These are phyloP conservation scores for Myrmophylax atrothorax DNA, from an alignment of 2,113 vertebrate genomes.

Conservation along the genomic window DNA sequence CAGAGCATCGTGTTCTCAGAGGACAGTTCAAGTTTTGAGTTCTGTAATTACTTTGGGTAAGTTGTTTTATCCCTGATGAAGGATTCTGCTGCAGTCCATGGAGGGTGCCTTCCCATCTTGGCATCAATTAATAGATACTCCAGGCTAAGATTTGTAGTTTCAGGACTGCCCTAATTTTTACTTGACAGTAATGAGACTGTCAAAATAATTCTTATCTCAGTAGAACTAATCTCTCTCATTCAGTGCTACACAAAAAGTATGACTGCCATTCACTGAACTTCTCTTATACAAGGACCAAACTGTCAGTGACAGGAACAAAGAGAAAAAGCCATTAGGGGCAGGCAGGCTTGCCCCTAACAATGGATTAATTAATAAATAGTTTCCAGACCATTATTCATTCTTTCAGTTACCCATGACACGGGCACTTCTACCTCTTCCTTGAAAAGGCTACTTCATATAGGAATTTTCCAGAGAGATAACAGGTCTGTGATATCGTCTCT, in stretches of 20 bases:
- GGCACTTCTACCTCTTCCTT: background rate
- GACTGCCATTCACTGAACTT: background rate
- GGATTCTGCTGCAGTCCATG: background rate
- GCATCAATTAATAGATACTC: background rate
- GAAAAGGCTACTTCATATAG: background rate
- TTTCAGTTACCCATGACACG: background rate
- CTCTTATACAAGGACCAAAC: background rate
- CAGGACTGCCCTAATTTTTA: background rate
- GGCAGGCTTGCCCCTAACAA: background rate
- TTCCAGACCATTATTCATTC: background rate
- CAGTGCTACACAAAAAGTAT: background rate
- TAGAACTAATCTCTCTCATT: background rate
- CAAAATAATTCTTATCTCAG: background rate
- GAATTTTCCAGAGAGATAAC: background rate
- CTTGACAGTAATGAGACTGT: slow-evolving; percentile 19
- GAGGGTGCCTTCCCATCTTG: background rate
- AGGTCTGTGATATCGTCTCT: background rate
- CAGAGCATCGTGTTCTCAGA: background rate
- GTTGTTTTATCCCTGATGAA: background rate
- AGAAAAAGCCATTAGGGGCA: background rate
- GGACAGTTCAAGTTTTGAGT: background rate
- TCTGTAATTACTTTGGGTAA: background rate
- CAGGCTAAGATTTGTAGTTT: background rate
- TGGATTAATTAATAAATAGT: background rate
- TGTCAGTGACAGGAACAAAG: background rate